These are phyloP conservation scores for Masticophis lateralis DNA, from an alignment of 2,797 vertebrate species.

Conservation along the genomic window DNA sequence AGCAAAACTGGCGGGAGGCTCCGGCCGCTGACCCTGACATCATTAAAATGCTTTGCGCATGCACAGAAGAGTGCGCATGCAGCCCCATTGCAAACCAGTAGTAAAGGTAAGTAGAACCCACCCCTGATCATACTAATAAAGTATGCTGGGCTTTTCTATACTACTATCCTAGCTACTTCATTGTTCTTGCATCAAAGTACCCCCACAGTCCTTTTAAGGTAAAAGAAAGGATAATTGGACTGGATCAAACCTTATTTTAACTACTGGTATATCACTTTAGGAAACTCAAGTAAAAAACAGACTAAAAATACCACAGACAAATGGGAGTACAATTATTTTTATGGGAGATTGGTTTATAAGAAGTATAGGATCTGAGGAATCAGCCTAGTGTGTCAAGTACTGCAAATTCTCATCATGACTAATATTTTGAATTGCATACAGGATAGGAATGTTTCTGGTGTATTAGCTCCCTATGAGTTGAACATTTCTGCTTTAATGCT, in stretches of 20 bases:
- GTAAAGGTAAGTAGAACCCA: too few species aligned
- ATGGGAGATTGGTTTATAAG: background rate
- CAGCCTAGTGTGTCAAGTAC: background rate
- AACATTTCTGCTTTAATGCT: background rate
- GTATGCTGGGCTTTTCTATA: background rate
- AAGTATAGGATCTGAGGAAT: background rate
- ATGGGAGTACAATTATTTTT: background rate
- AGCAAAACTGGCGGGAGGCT: too few species aligned
- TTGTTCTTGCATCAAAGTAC: background rate
- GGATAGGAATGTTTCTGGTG: background rate
- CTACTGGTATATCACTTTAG: background rate
- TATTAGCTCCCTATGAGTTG: background rate
- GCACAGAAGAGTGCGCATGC: too few species aligned
- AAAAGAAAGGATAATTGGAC: background rate
- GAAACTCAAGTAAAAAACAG: background rate
- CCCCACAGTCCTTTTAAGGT: background rate
- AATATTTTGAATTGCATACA: background rate
- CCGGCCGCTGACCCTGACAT: too few species aligned
- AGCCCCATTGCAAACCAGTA: too few species aligned
- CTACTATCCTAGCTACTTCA: background rate
- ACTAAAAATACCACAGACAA: background rate
- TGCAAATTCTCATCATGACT: background rate
- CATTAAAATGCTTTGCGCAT: too few species aligned
- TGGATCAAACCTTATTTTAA: background rate
- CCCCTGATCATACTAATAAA: background rate